These are phyloP conservation scores for Rhaphigaster nebulosa DNA, from an alignment of 2,888 invertebrate species.

Conservation along the genomic window DNA sequence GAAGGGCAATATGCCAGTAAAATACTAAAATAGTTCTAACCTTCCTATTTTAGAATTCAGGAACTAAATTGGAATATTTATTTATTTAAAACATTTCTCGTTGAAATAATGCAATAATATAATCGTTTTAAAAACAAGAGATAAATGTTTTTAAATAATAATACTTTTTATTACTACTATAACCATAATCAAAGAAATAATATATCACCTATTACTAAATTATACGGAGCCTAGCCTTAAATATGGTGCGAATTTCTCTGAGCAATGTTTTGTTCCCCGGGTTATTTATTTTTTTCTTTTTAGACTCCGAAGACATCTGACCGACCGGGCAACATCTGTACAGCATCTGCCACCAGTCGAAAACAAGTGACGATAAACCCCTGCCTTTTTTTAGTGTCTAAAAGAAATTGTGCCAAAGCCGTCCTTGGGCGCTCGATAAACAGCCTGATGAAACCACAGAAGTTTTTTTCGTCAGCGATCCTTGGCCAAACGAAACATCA, in stretches of 20 bases:
- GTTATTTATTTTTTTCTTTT: not conserved
- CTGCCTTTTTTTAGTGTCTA: constrained; percentile 32
- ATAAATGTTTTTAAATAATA: too few relatives aligned
- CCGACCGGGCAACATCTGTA: not conserved
- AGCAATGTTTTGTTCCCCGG: not conserved
- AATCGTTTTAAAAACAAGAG: too few relatives aligned
- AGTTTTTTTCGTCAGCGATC: constrained; percentile 16
- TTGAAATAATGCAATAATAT: too few relatives aligned
- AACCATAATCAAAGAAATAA: too few relatives aligned
- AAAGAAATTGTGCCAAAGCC: constrained; percentile 7
- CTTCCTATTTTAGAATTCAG: too few relatives aligned
- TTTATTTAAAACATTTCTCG: too few relatives aligned
- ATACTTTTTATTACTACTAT: too few relatives aligned
- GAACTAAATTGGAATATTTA: too few relatives aligned
- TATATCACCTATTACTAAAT: too few relatives aligned
- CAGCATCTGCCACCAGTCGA: constrained; percentile 33
- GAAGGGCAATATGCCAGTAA: too few relatives aligned
- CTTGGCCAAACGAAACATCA: not conserved
- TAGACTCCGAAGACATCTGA: constrained; percentile 2
- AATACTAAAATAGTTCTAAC: too few relatives aligned
- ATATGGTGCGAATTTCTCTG: not conserved
- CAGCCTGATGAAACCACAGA: constrained; percentile 2
- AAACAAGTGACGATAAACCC: constrained; percentile 39
- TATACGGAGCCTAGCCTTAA: not conserved
- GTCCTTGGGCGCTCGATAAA: constrained; percentile 20